Percentiles rank a stretch among this genome's conserved stretches.
Conservation (phyloP, 2,797 vertebrate species). For the Parambassis ranga region DNA sequence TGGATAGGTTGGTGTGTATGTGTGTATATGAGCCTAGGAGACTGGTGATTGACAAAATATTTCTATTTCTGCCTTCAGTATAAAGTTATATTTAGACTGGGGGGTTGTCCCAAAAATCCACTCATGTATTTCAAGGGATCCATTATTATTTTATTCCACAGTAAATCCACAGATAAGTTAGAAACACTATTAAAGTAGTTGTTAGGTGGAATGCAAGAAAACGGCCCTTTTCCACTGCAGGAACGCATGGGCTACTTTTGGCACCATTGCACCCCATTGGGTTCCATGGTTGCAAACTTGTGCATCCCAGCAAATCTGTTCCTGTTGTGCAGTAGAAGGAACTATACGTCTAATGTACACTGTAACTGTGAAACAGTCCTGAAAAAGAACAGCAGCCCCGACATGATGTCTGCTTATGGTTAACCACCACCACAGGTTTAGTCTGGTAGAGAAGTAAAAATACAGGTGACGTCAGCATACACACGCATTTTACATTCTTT, state of each 20-base stretch:
- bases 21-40: slow-evolving; percentile 5
- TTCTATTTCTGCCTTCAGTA: slow-evolving; percentile 6
- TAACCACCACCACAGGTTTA: slow-evolving; percentile 38
- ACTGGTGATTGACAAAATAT: slow-evolving; percentile 31
- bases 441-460: slow-evolving; percentile 27
- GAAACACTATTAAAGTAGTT: no score
- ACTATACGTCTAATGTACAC: background rate
- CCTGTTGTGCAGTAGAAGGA: background rate
- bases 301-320: no score
- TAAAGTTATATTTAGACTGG: slow-evolving; percentile 26
- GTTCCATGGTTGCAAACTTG: no score
- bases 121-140: background rate
- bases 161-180: background rate
- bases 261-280: no score
- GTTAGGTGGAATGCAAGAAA: no score
- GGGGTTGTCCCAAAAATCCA: slow-evolving; percentile 8
- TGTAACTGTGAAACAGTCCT: slow-evolving; percentile 3
- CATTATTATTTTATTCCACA: background rate
- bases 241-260: no score
- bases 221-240: no score
- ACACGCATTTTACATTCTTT: slow-evolving; percentile 10
- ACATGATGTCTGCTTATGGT: slow-evolving; percentile 35
- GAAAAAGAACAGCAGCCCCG: slow-evolving; percentile 16
- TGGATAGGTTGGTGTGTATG: background rate
- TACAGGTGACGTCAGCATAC: slow-evolving; percentile 24